These are phyloP conservation scores for Cisticola juncidis DNA, from an alignment of 2,113 vertebrate genomes.

Conservation along the genomic window DNA sequence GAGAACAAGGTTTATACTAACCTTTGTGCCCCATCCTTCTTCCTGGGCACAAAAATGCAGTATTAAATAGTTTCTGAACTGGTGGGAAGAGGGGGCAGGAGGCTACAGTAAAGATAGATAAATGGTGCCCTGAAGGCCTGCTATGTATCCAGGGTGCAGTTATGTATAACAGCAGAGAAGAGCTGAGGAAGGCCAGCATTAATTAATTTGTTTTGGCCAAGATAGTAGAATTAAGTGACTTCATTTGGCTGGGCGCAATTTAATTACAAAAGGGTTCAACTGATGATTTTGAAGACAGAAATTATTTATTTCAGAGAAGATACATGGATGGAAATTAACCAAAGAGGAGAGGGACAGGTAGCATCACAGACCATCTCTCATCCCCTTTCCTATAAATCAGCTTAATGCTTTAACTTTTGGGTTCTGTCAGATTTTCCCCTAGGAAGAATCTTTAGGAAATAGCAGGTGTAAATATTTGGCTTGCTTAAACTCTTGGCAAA, in stretches of 20 bases:
- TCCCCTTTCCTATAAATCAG: not conserved
- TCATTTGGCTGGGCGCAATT: not conserved
- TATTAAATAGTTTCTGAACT: not conserved
- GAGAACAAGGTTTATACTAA: not conserved
- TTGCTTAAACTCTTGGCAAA: not conserved
- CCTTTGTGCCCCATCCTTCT: not conserved
- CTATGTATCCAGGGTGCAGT: not conserved
- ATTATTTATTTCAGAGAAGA: not conserved
- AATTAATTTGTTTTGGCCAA: conserved; percentile 27
- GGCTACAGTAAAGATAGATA: not conserved
- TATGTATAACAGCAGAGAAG: not conserved
- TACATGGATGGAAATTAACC: not conserved
- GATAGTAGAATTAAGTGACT: conserved; percentile 5
- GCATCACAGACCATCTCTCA: not conserved
- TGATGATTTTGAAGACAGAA: not conserved
- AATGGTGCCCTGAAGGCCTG: not conserved
- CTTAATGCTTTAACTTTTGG: not conserved
- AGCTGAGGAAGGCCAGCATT: not conserved
- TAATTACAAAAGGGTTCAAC: not conserved
- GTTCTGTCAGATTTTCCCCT: not conserved
- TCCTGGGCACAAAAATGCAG: not conserved
- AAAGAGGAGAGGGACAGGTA: not conserved
- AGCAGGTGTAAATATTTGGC: not conserved
- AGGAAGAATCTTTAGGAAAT: not conserved
- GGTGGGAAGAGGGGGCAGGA: not conserved